A percentile compares a stretch with the other conserved stretches of the same genome.
Conservation (phyloP, 2,888 invertebrate species). For the Rhogogaster chlorosoma region DNA sequence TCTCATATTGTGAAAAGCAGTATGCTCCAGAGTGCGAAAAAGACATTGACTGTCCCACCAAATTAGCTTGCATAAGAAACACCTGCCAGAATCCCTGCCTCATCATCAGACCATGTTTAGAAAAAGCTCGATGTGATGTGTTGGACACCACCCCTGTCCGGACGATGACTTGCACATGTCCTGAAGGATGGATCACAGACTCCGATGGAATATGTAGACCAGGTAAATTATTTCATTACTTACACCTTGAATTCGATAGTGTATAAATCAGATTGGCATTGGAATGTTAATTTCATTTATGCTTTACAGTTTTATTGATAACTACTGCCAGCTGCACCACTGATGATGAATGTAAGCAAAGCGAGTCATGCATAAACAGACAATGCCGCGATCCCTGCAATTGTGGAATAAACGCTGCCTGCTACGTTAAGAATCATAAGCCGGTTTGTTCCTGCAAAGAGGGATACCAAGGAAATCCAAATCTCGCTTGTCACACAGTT, state of each 20-base stretch:
- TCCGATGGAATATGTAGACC: conserved; percentile 89
- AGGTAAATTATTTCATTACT: conserved; percentile 72
- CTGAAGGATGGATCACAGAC: conserved; percentile 91
- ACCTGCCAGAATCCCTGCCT: conserved; percentile 90
- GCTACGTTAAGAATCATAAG: conserved; percentile 90
- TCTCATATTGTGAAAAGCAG: conserved; percentile 85
- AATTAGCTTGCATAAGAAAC: conserved; percentile 89
- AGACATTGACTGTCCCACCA: conserved; percentile 90
- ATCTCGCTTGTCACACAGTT: conserved; percentile 88
- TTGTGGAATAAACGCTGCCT: conserved; percentile 91
- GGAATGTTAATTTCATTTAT: conserved; percentile 69
- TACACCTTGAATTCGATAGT: background rate
- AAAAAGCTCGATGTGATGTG: conserved; percentile 88
- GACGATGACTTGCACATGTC: conserved; percentile 93
- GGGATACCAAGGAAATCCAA: conserved; percentile 93
- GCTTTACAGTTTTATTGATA: conserved; percentile 82
- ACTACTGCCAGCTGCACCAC: conserved; percentile 85
- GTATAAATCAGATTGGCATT: background rate
- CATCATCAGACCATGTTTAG: conserved; percentile 87
- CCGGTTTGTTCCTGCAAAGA: conserved; percentile 92
- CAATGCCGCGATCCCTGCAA: conserved; percentile 93
- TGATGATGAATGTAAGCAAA: conserved; percentile 88
- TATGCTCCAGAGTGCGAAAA: conserved; percentile 85
- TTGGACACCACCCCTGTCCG: conserved; percentile 92
- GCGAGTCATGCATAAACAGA: conserved; percentile 91